Base-by-base conservation (phyloP, 2,888 invertebrate genomes). In the Acleris cristana region DNA sequence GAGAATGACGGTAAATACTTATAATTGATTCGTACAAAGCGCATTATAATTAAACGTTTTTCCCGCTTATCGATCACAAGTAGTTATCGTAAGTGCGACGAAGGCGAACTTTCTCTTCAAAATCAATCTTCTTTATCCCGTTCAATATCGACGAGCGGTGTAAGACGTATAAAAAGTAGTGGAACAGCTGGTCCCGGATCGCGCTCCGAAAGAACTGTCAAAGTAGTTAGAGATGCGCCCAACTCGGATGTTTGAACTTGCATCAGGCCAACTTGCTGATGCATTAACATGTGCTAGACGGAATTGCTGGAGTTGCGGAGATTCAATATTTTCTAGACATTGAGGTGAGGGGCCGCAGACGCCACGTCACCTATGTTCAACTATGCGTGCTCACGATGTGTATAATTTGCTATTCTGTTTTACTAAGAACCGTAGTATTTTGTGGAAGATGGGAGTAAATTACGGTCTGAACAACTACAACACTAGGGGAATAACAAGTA, bases 181-280 rank as follows among this genome's bases (percentile, higher is more conserved):
- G 72, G 73, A 81, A 76, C 85, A 85, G 80, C 83, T 84, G 87
- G 73, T 71, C 69, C 76, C 73, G 78, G 79, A 81, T 83, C 79
- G 81, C 78, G 77, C 78, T 74, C 71, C 76, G 77, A 77, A 84
- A 83, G 79, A 81, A 78, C 76, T 77, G 76, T 73, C 65, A 73
- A 87, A 87, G 83, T 84, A 85, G 86, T 87, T 87, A 86, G 81
- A 75, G 57, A 61, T 65, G 68, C 65, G 48, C 67, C 63, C 59
- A 51, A 80, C 79, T 88, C 87, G 74, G 74, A 74, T 83, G 82
- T 84, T 85, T 81, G 81, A 84, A 84, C 84, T 83, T 78, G 78
- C 79, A 80, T 82, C 78, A 79, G 74, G 74, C 76, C 63, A 67
- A 67, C 63, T 78, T 64, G 72, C 73, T 69, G 72, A 68, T 71